These are phyloP conservation scores for Kryphioiulus occultus DNA, from an alignment of 2,888 invertebrate genomes.

Conservation along the genomic window DNA sequence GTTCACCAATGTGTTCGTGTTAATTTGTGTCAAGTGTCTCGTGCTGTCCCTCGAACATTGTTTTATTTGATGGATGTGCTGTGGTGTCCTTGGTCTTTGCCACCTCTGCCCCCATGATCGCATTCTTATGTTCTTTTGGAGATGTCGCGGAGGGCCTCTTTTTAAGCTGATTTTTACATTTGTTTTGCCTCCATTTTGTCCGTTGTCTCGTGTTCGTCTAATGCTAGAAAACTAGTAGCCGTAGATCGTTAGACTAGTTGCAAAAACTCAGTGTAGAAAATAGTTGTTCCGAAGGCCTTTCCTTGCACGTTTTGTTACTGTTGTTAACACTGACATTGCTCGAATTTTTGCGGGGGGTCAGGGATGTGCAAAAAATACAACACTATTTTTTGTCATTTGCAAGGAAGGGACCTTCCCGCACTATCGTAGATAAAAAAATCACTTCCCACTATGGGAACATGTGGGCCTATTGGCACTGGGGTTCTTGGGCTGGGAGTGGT, in stretches of 20 bases:
- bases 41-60: conserved; percentile 26
- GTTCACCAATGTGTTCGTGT: conserved; percentile 33
- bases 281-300: conserved; percentile 33
- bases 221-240: conserved; percentile 31
- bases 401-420: conserved; percentile 48
- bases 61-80: conserved; percentile 45
- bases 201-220: conserved; percentile 43
- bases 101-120: neutral
- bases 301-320: conserved; percentile 39
- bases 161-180: conserved; percentile 41
- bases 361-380: conserved; percentile 43
- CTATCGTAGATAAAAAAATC: conserved; percentile 9
- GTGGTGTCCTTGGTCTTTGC: conserved; percentile 46
- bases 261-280: conserved; percentile 29
- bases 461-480: conserved; percentile 39
- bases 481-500: conserved; percentile 41
- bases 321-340: conserved; percentile 41
- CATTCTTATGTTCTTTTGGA: neutral
- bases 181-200: conserved; percentile 41
- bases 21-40: conserved; percentile 38
- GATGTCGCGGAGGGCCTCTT: conserved; percentile 43
- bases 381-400: conserved; percentile 41
- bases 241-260: conserved; percentile 39
- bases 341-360: conserved; percentile 27
- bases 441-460: conserved; percentile 44